These are phyloP conservation scores for Neodiprion lecontei DNA, from an alignment of 1,140 invertebrate species.

Conservation along the genomic window DNA sequence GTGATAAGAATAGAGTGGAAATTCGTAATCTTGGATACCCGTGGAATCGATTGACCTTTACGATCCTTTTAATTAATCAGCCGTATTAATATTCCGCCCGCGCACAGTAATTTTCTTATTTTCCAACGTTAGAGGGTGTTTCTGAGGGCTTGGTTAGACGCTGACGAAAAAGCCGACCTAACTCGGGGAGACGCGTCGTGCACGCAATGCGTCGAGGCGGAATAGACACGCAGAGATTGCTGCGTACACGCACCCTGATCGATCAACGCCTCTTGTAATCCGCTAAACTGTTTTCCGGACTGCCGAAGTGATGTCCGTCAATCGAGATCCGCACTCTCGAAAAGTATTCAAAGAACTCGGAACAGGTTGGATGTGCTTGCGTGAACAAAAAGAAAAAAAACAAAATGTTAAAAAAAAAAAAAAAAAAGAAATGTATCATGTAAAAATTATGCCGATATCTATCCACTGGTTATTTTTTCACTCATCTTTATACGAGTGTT, in stretches of 20 bases:
- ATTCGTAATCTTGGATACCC: no score
- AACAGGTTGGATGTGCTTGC: not conserved
- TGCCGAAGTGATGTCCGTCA: not conserved
- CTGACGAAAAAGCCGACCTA: not conserved
- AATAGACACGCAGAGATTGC: not conserved
- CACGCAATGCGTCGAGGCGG: constrained; percentile 2
- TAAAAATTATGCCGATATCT: no score
- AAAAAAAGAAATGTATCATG: not conserved
- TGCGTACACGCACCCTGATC: not conserved
- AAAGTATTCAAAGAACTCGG: not conserved
- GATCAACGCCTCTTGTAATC: not conserved
- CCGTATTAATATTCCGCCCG: not conserved
- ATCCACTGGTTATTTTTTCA: no score
- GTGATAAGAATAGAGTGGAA: no score
- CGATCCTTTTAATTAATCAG: not conserved
- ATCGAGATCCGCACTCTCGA: not conserved
- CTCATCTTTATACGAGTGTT: no score
- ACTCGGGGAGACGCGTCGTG: not conserved
- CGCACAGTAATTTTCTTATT: not conserved
- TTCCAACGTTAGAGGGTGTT: not conserved
- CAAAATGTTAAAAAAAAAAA: not conserved
- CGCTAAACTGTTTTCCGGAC: constrained; percentile 1
- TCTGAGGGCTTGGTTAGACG: not conserved
- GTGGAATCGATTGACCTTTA: not conserved
- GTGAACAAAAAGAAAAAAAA: not conserved